phyloP scores from a whole-genome alignment of 2,113 vertebrate species.

The Oryzias curvinotus region DNA sequence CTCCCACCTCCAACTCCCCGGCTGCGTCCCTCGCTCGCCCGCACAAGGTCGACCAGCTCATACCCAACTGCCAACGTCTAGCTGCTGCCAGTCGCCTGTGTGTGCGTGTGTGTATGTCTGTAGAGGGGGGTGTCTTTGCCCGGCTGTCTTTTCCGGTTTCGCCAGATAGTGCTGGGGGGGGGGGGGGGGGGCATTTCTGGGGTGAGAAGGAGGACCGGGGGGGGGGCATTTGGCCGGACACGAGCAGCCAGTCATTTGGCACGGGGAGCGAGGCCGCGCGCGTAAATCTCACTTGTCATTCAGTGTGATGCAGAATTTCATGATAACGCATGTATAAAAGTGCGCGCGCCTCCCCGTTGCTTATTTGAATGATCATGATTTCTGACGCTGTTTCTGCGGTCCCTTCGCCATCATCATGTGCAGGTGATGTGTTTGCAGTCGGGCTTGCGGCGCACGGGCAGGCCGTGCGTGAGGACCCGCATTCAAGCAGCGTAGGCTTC shows the following conservation, averaged over 20 bases:
- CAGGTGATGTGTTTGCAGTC: slow-evolving; percentile 34
- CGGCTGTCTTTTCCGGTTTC: slow-evolving; percentile 33
- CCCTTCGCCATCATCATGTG: slow-evolving; percentile 14
- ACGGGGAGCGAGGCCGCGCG: slow-evolving; percentile 12
- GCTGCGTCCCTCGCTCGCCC: slow-evolving; percentile 54
- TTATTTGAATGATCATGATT: neutral
- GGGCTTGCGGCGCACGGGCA: slow-evolving; percentile 44
- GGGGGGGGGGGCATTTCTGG: neutral
- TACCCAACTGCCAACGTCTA: slow-evolving; percentile 51
- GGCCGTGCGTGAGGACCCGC: slow-evolving; percentile 64
- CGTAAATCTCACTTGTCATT: neutral
- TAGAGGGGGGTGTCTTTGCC: neutral
- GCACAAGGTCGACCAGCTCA: slow-evolving; percentile 73
- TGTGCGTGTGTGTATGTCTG: slow-evolving; percentile 1
- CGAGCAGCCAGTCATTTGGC: slow-evolving; percentile 38
- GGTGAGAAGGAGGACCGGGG: neutral
- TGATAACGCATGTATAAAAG: neutral
- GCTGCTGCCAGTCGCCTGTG: slow-evolving; percentile 35
- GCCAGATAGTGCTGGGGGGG: slow-evolving; percentile 17
- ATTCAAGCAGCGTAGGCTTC: slow-evolving; percentile 72
- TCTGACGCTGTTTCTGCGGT: neutral
- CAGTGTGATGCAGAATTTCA: slow-evolving; percentile 26
- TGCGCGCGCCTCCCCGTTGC: neutral
- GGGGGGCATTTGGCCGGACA: slow-evolving; percentile 59
- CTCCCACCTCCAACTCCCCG: slow-evolving; percentile 25